Base-by-base conservation (phyloP, 2,113 vertebrate genomes). In the Reinhardtius hippoglossoides region DNA sequence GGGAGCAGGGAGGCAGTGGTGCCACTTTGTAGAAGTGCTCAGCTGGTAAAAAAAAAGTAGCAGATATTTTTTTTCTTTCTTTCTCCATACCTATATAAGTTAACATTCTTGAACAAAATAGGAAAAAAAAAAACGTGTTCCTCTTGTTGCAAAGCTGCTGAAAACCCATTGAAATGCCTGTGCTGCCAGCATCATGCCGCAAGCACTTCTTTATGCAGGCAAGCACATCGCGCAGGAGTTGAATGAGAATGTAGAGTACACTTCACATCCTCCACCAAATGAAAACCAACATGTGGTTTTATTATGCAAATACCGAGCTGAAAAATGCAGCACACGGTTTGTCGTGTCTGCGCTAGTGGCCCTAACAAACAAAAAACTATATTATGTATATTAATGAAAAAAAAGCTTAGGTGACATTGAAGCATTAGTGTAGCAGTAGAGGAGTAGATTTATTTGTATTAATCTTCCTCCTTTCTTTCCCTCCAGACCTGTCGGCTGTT, bases 401-500 rank as follows among this genome's bases (percentile, higher is more conserved):
- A 24, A 57, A 58, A 27, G 7, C 12, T 4, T 20, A 23, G 46
- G 7, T 12, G 23, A 4, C 23, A 26, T 9, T 48, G 21, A 46
- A 24, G 21, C 6, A 24, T 24, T 46, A 9, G 61, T 16, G 6
- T 18, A 16, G 61, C 9, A 16, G 27, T 31, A 31, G 31, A 31
- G 31, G 31, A 31, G 31, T 6, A 6, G 46, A 20, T 50, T 50
- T 50, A 50, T 50, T 62, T 40, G 56, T 57, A 9, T 40, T 13
- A 6, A 60, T 16, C 21, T 52, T 24, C 9, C 1, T 12, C 16
- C 12, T 69, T 21, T 60, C 26, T 67, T 65, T 76, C 40, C 13
- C 52, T 67, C 9, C 86, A 99, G 98, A 95, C 95, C 10, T 99
- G 97, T 79, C 95, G 96, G 71, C 91, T 99, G 76, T 69, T 99